A percentile compares a stretch with the other conserved stretches of the same genome.
phyloP scores from a whole-genome alignment of 2,113 vertebrate species.

The Trachemys scripta region DNA sequence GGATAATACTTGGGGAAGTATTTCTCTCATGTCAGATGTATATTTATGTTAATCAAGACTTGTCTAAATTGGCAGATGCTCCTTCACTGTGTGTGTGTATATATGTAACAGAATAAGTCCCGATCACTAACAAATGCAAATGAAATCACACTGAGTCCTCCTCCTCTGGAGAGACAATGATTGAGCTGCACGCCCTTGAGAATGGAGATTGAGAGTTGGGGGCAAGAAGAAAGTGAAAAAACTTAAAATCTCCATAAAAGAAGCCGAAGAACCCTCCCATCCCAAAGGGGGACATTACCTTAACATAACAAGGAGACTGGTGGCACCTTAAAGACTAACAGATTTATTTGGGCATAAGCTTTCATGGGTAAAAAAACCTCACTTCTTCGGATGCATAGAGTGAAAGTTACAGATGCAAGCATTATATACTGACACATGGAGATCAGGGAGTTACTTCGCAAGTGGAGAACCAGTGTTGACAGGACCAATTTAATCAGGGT shows the following conservation, averaged over 20 bases:
- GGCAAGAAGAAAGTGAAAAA: neutral
- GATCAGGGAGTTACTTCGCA: too few relatives aligned
- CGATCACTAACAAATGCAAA: neutral
- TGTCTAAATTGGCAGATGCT: neutral
- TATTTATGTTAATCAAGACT: neutral
- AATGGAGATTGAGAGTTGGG: neutral
- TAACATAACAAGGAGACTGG: too few relatives aligned
- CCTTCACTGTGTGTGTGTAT: neutral
- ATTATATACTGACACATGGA: too few relatives aligned
- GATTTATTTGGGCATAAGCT: too few relatives aligned
- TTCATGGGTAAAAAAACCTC: too few relatives aligned
- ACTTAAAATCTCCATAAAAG: neutral
- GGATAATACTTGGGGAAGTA: neutral
- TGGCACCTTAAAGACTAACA: too few relatives aligned
- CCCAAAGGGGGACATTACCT: neutral
- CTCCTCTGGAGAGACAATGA: neutral
- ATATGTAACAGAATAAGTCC: accelerated
- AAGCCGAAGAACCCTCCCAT: neutral
- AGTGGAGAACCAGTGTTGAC: too few relatives aligned
- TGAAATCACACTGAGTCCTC: neutral
- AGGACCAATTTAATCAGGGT: too few relatives aligned
- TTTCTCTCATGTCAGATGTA: neutral
- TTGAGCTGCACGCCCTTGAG: neutral
- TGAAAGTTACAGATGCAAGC: too few relatives aligned
- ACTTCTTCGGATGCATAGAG: too few relatives aligned